A percentile compares a stretch with the other conserved stretches of the same genome.
These are phyloP conservation scores for Cephus cinctus DNA, from an alignment of 1,140 invertebrate genomes.

Conservation along the genomic window DNA sequence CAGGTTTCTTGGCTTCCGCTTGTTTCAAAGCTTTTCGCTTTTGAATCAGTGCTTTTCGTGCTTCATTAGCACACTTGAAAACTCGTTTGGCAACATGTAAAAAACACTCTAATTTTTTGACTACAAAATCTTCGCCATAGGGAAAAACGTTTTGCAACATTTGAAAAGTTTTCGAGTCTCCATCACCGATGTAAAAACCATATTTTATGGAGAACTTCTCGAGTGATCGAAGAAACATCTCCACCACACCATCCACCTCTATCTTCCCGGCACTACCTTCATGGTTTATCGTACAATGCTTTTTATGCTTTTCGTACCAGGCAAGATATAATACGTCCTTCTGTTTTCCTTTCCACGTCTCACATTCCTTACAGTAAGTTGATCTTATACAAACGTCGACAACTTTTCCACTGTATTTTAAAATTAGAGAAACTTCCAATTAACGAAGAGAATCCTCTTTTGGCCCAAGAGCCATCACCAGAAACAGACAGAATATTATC, in stretches of 20 bases:
- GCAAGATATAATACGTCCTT: conserved; percentile 11
- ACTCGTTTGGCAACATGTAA: conserved; percentile 21
- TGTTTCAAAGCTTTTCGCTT: conserved; percentile 16
- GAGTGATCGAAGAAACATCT: conserved; percentile 22
- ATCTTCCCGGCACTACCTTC: conserved; percentile 21
- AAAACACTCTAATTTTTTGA: conserved; percentile 21
- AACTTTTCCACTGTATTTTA: conserved; percentile 26
- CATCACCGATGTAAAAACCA: conserved; percentile 17
- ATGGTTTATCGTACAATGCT: conserved; percentile 19
- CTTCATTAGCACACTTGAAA: conserved; percentile 13
- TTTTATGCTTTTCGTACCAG: conserved; percentile 19
- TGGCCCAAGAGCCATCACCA: conserved; percentile 27
- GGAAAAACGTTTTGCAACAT: conserved; percentile 7
- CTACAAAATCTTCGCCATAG: conserved; percentile 16
- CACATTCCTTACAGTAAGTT: conserved; percentile 22
- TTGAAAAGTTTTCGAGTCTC: conserved; percentile 19
- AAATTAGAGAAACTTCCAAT: conserved; percentile 24
- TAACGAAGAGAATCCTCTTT: conserved; percentile 29
- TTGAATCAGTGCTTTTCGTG: conserved; percentile 18
- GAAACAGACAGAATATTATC: conserved; percentile 20
- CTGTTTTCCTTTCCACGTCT: conserved; percentile 16
- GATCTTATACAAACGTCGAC: conserved; percentile 22
- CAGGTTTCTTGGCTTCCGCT: conserved; percentile 6
- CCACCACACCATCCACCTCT: conserved; percentile 19
- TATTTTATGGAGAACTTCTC: conserved; percentile 17